Percentiles rank a stretch among this genome's conserved stretches.
Conservation (phyloP, 1,140 invertebrate species). For the Panagrolaimus sp. region DNA sequence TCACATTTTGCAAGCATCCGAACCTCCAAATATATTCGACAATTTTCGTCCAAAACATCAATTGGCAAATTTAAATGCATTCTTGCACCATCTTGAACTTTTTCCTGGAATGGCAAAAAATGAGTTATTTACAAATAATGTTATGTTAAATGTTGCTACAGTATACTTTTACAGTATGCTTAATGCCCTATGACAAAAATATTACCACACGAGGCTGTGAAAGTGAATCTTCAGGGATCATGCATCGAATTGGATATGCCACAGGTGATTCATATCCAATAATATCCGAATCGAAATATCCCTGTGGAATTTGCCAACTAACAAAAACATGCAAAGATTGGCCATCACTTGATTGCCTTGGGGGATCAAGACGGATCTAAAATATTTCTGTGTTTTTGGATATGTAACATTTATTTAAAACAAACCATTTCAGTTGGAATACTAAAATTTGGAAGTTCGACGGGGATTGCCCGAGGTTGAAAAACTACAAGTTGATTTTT, state of each 20-base stretch:
- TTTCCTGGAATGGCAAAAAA: slow-evolving; percentile 18
- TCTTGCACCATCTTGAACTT: slow-evolving; percentile 44
- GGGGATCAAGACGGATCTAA: slow-evolving; percentile 40
- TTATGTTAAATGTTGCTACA: neutral
- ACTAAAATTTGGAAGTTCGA: slow-evolving; percentile 34
- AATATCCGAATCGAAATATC: slow-evolving; percentile 41
- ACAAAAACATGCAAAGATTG: slow-evolving; percentile 42
- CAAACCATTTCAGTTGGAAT: slow-evolving; percentile 38
- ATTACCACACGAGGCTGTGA: slow-evolving; percentile 32
- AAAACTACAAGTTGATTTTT: slow-evolving; percentile 35
- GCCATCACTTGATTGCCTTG: slow-evolving; percentile 38
- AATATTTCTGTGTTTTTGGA: neutral
- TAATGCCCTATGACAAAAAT: neutral
- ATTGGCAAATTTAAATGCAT: slow-evolving; percentile 41
- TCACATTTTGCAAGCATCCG: slow-evolving; percentile 39
- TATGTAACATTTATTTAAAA: neutral
- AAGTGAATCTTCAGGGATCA: slow-evolving; percentile 37
- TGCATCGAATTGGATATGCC: slow-evolving; percentile 42
- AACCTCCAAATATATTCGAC: slow-evolving; percentile 43
- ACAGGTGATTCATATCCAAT: slow-evolving; percentile 45
- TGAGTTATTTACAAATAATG: neutral
- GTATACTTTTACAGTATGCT: neutral
- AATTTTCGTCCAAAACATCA: slow-evolving; percentile 40
- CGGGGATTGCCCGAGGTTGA: slow-evolving; percentile 34
- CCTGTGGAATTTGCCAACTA: slow-evolving; percentile 39